Evolutionary conservation across 1,140 invertebrate species (phyloP).

Genomic region (Amphibalanus amphitrite): DNA sequence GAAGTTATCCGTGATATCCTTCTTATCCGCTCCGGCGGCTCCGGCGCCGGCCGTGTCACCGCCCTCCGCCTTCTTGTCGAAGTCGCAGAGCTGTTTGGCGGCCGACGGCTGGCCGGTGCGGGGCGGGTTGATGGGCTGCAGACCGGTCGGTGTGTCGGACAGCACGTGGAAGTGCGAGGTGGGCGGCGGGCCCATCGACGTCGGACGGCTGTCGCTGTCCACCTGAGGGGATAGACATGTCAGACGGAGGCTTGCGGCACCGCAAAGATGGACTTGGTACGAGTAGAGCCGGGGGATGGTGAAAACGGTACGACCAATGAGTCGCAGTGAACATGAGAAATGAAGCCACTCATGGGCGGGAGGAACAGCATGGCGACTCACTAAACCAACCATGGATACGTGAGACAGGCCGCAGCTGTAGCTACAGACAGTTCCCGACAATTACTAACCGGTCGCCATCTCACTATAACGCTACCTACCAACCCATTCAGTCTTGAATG

Average conservation of each 20-base stretch:
- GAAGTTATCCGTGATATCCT: slow-evolving; percentile 37
- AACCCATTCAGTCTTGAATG: too few species aligned
- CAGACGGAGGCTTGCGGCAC: not conserved
- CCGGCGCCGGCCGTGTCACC: slow-evolving; percentile 28
- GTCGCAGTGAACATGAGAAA: not conserved
- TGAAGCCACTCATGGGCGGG: too few species aligned
- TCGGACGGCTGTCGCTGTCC: slow-evolving; percentile 84
- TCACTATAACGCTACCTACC: too few species aligned
- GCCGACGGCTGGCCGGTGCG: slow-evolving; percentile 65
- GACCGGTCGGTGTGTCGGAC: slow-evolving; percentile 91
- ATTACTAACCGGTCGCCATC: too few species aligned
- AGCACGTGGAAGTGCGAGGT: slow-evolving; percentile 98
- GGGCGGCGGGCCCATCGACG: slow-evolving; percentile 96
- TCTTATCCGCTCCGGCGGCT: slow-evolving; percentile 26
- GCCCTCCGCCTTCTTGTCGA: slow-evolving; percentile 41
- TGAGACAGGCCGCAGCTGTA: too few species aligned
- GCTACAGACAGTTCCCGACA: too few species aligned
- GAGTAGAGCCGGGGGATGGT: not conserved
- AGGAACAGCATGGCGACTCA: too few species aligned
- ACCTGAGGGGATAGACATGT: too few species aligned
- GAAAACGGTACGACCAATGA: slow-evolving; percentile 1
- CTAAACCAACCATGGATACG: too few species aligned
- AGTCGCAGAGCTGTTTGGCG: slow-evolving; percentile 62
- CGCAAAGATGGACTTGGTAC: not conserved
- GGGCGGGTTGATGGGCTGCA: slow-evolving; percentile 79